Percentiles rank a stretch among this genome's conserved stretches.
phyloP scores from a whole-genome alignment of 1,140 invertebrate species.

The Chionoecetes opilio region DNA sequence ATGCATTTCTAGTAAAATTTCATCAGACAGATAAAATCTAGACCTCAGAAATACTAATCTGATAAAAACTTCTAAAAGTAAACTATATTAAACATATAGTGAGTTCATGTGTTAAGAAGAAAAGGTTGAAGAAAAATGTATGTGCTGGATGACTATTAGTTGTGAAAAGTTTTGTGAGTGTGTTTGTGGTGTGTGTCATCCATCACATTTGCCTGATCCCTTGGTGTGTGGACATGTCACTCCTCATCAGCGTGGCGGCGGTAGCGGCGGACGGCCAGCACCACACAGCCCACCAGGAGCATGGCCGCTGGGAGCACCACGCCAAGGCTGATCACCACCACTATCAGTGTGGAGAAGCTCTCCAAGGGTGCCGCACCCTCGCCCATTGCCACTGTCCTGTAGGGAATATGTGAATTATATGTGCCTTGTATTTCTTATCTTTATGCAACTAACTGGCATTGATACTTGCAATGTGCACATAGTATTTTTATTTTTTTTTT shows the following conservation, averaged over 20 bases:
- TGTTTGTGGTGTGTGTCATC: neutral
- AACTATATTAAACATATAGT: too few species aligned
- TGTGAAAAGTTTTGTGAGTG: neutral
- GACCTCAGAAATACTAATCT: too few species aligned
- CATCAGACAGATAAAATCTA: too few species aligned
- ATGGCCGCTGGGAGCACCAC: conserved; percentile 38
- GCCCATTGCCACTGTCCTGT: conserved; percentile 64
- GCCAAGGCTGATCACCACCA: conserved; percentile 45
- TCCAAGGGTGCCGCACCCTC: conserved; percentile 50
- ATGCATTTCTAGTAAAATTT: too few species aligned
- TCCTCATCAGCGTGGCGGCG: neutral
- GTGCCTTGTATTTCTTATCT: too few species aligned
- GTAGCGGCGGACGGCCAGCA: conserved; percentile 28
- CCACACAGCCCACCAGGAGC: conserved; percentile 49
- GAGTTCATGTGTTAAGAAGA: too few species aligned
- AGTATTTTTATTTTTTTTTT: neutral
- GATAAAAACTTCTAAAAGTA: too few species aligned
- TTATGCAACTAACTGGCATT: too few species aligned
- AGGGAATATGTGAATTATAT: neutral
- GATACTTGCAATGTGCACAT: neutral
- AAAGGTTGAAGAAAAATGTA: too few species aligned
- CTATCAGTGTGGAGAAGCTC: conserved; percentile 49
- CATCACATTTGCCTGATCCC: too few species aligned
- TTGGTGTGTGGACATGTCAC: too few species aligned
- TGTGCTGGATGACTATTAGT: too few species aligned